These are phyloP conservation scores for Drosophila burlai DNA, from an alignment of 1,140 invertebrate genomes.

Conservation along the genomic window DNA sequence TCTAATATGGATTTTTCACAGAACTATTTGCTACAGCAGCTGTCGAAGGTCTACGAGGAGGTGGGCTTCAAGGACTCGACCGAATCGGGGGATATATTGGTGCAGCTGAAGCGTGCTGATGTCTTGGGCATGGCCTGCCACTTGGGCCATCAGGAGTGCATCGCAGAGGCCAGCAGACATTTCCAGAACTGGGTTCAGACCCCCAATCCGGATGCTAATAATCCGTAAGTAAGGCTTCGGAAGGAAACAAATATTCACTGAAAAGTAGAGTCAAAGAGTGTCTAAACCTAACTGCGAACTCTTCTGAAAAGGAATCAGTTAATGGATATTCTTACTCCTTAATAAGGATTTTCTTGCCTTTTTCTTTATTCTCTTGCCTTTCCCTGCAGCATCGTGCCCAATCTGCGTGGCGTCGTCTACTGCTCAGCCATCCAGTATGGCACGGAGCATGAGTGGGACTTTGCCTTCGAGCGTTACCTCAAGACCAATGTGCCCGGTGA, in stretches of 20 bases:
- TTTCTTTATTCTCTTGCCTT: not conserved
- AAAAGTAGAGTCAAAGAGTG: not conserved
- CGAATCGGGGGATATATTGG: constrained; percentile 88
- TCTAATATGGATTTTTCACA: constrained; percentile 65
- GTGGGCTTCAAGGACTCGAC: constrained; percentile 87
- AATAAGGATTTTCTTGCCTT: not conserved
- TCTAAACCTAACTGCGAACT: too few relatives aligned
- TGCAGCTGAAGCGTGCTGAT: constrained; percentile 89
- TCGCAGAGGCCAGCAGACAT: constrained; percentile 88
- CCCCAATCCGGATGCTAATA: constrained; percentile 89
- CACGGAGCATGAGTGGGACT: constrained; percentile 93
- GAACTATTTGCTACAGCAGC: constrained; percentile 88
- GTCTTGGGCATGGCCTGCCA: constrained; percentile 90
- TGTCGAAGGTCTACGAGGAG: constrained; percentile 88
- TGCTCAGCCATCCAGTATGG: constrained; percentile 93
- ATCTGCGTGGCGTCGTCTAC: constrained; percentile 92
- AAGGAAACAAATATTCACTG: not conserved
- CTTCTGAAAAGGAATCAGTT: not conserved
- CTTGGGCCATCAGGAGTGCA: constrained; percentile 89
- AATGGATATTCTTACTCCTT: not conserved
- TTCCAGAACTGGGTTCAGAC: constrained; percentile 90
- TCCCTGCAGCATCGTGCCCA: constrained; percentile 89
- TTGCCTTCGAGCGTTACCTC: constrained; percentile 91
- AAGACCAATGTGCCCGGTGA: constrained; percentile 91
- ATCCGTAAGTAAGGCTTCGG: constrained; percentile 87